A percentile compares a stretch with the other conserved stretches of the same genome.
These are phyloP conservation scores for Indicator maculatus DNA, from an alignment of 2,113 vertebrate species.

Conservation along the genomic window DNA sequence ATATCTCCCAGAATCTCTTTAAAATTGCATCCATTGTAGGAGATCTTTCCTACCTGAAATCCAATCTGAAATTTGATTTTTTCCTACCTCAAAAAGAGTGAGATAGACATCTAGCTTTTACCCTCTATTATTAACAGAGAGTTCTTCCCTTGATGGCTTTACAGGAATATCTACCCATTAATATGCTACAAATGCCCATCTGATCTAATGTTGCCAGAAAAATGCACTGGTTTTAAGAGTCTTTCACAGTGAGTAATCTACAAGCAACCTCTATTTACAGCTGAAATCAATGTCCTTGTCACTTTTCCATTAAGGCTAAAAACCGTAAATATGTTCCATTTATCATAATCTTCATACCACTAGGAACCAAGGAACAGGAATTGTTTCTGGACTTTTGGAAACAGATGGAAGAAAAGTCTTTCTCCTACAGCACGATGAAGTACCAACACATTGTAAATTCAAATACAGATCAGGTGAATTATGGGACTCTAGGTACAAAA, in stretches of 20 bases:
- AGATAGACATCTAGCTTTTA: not conserved
- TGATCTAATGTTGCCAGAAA: slow-evolving; percentile 3
- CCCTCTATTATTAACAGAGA: not conserved
- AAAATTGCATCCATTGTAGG: not conserved
- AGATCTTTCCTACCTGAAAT: not conserved
- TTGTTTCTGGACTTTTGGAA: not conserved
- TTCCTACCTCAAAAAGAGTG: not conserved
- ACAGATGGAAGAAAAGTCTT: slow-evolving; percentile 9
- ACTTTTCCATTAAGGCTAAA: slow-evolving; percentile 9
- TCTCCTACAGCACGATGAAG: not conserved
- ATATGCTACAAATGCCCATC: not conserved
- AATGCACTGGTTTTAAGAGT: not conserved
- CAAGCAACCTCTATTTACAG: not conserved
- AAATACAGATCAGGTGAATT: not conserved
- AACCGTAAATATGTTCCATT: not conserved
- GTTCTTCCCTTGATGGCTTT: not conserved
- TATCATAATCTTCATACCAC: not conserved
- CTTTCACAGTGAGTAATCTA: not conserved
- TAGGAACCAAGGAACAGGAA: not conserved
- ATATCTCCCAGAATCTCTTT: not conserved
- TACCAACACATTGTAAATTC: not conserved
- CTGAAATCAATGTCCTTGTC: not conserved
- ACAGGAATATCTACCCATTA: not conserved
- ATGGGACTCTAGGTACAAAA: not conserved
- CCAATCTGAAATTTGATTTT: not conserved